phyloP scores from a whole-genome alignment of 2,888 invertebrate genomes.

The Synergus laeviventris region DNA sequence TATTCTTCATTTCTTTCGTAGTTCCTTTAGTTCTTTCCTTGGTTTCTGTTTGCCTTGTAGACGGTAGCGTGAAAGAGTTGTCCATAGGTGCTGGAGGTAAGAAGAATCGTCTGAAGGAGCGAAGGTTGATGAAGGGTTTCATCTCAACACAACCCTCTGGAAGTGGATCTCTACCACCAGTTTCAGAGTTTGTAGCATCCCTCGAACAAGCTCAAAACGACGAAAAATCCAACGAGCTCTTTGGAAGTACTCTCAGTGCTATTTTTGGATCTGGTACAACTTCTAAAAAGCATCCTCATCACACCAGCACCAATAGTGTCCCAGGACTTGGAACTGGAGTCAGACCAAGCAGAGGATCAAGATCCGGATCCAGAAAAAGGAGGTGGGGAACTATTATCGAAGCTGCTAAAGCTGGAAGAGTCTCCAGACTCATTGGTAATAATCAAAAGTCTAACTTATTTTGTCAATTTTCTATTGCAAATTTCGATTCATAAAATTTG shows the following conservation, averaged over 20 bases:
- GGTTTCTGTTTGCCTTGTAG: constrained; percentile 57
- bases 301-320: constrained; percentile 73
- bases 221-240: constrained; percentile 79
- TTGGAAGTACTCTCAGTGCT: constrained; percentile 84
- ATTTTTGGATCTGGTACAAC: constrained; percentile 79
- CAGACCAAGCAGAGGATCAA: constrained; percentile 60
- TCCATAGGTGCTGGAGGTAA: constrained; percentile 90
- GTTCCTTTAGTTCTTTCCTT: constrained; percentile 56
- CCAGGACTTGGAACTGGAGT: constrained; percentile 66
- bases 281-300: constrained; percentile 76
- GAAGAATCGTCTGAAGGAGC: constrained; percentile 94
- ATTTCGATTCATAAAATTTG: too few relatives aligned
- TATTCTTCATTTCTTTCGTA: constrained; percentile 49
- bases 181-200: constrained; percentile 87
- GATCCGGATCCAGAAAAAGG: constrained; percentile 80
- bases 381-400: constrained; percentile 92
- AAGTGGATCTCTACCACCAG: constrained; percentile 81
- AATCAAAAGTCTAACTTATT: constrained; percentile 18
- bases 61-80: constrained; percentile 71
- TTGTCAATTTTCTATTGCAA: too few relatives aligned
- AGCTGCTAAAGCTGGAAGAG: constrained; percentile 89
- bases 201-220: constrained; percentile 81
- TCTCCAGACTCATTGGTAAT: constrained; percentile 86
- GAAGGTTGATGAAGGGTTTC: constrained; percentile 95
- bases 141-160: constrained; percentile 83